Base-by-base conservation (phyloP, 2,797 vertebrate species). In the Tapirus indicus region DNA sequence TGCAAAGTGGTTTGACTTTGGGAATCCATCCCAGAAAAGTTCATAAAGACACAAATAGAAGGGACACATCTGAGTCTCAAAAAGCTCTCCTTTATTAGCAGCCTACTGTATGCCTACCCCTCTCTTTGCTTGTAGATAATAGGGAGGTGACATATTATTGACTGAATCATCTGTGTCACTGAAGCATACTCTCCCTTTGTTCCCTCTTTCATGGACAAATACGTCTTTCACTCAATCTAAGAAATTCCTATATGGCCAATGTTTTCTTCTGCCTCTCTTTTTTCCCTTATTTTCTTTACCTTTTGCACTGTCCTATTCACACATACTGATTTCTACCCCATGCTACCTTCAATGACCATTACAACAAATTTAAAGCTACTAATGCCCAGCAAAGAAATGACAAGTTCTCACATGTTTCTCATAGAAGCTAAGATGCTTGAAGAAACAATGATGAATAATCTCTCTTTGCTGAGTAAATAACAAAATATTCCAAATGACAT, bases 371-470 rank as follows among this genome's bases (percentile, higher is more conserved):
- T 56, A 84, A 89, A 91, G 83, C 56, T 41, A 64, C n/a, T 14
- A 58, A 60, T 9, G 58, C 54, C 44, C 54, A 91, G 32, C 5
- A 52, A 72, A 56, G 17, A 83, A 86, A 94, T 84, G 29, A 25
- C 35, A 77, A 21, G 32, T 66, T 85, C 84, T 92, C 84, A 91
- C 85, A 86, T 71, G 52, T 9, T 90, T 74, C 54, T 92, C 62
- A 21, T 14, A 44, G 23, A 91, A 17, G 13, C n/a, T 58, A 87
- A 84, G 69, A 75, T 52, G 18, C 18, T 68, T n/a, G 78, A 54
- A 88, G 79, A 88, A 87, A 88, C n/a, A 44, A 91, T 82, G 83
- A 80, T 21, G n/a, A 71, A 23, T 88, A 94, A 92, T 78, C 38
- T 74, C 23, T 83, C 47, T 96, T 85, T 20, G 10, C 60, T 58